A percentile compares a stretch with the other conserved stretches of the same genome.
Evolutionary conservation across 2,797 vertebrate species (phyloP).

Genomic region (Pelochelys cantorii): DNA sequence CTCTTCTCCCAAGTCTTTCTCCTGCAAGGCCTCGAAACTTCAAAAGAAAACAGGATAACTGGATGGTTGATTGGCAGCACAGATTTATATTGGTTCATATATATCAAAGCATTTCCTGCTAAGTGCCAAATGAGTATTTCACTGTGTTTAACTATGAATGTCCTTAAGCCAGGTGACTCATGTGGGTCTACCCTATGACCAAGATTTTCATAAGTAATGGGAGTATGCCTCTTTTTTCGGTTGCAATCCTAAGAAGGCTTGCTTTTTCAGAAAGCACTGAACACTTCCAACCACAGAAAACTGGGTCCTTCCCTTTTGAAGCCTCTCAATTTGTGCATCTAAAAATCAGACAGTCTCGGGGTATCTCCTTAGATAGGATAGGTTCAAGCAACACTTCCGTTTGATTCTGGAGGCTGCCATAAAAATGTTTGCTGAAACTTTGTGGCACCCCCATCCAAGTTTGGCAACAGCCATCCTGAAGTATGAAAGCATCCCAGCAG

Average conservation of each 20-base stretch:
- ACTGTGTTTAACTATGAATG: background rate
- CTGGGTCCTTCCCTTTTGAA: background rate
- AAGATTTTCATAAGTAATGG: background rate
- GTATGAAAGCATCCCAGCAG: conserved; percentile 52
- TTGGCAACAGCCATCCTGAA: conserved; percentile 2
- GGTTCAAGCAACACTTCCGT: background rate
- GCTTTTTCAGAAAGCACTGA: background rate
- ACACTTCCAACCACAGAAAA: background rate
- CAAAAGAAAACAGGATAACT: background rate
- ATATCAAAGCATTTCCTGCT: background rate
- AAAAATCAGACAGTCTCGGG: background rate
- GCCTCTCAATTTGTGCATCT: background rate
- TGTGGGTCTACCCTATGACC: background rate
- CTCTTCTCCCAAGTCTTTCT: background rate
- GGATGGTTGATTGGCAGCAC: background rate
- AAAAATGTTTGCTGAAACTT: background rate
- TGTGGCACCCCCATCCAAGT: background rate
- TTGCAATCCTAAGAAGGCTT: background rate
- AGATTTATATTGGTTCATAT: background rate
- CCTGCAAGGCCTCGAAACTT: background rate
- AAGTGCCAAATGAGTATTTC: background rate
- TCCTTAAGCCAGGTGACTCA: background rate
- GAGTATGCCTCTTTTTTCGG: background rate
- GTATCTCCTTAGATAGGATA: background rate
- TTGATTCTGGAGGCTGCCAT: background rate